phyloP scores from a whole-genome alignment of 1,140 invertebrate genomes.

The Trichonephila inaurata region DNA sequence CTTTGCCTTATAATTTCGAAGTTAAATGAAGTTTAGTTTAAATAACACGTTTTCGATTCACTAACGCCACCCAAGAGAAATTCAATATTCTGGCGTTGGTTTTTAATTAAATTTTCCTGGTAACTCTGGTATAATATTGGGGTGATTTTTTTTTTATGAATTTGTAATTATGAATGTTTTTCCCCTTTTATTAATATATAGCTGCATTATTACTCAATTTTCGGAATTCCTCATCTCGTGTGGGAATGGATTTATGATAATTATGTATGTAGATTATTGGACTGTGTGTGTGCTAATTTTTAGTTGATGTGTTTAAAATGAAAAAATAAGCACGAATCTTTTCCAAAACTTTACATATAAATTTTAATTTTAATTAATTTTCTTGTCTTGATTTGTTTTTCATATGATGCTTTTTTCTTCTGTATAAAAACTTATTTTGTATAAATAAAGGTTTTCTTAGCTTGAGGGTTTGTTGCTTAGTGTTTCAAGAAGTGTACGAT shows the following conservation, averaged over 20 bases:
- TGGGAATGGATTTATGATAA: conserved; percentile 24
- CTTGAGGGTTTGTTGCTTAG: too few species aligned
- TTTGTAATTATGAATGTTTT: conserved; percentile 1
- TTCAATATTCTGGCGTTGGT: background rate
- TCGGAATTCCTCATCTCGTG: background rate
- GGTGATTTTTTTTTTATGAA: background rate
- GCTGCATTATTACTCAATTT: background rate
- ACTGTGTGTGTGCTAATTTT: background rate
- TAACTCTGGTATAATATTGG: background rate
- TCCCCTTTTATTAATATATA: background rate
- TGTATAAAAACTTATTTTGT: background rate
- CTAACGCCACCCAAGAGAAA: background rate
- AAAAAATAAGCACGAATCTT: background rate
- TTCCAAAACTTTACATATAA: background rate
- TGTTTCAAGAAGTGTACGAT: too few species aligned
- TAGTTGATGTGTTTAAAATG: background rate
- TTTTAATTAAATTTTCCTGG: conserved; percentile 52
- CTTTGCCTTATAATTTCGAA: background rate
- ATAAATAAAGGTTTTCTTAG: background rate
- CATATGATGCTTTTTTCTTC: background rate
- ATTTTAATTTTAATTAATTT: background rate
- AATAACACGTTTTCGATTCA: conserved; percentile 41
- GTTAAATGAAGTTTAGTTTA: background rate
- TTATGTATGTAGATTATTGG: background rate
- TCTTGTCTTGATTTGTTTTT: background rate